These are phyloP conservation scores for Myiagra hebetior DNA, from an alignment of 2,113 vertebrate species.

Conservation along the genomic window DNA sequence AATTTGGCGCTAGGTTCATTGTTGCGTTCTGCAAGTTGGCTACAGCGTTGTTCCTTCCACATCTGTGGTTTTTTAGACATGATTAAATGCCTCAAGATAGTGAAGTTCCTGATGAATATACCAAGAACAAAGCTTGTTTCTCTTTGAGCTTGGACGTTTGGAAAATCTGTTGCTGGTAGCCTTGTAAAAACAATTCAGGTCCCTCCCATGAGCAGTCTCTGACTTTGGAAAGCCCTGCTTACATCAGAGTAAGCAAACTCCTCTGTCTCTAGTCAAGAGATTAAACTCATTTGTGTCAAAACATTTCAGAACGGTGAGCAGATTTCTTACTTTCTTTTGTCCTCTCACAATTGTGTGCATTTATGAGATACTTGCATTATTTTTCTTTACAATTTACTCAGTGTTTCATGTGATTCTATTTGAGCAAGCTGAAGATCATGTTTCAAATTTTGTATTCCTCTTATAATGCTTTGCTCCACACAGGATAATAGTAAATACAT, in stretches of 20 bases:
- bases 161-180: neutral
- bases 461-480: neutral
- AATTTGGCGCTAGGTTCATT: rapidly evolving
- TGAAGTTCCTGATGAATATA: neutral
- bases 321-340: neutral
- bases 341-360: neutral
- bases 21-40: neutral
- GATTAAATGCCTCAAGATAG: neutral
- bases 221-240: neutral
- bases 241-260: neutral
- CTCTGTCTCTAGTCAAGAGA: neutral
- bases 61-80: neutral
- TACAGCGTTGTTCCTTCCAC: neutral
- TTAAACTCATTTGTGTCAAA: neutral
- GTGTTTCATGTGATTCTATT: neutral
- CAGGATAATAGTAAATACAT: neutral
- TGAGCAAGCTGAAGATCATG: neutral
- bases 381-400: neutral
- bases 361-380: neutral
- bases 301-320: neutral
- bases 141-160: neutral
- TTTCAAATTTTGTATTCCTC: neutral
- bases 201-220: neutral
- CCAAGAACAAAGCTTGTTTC: neutral
- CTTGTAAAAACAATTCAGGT: neutral